A percentile compares a stretch with the other conserved stretches of the same genome.
Evolutionary conservation across 1,140 invertebrate species (phyloP).

Genomic region (Harlomillsia oculata): DNA sequence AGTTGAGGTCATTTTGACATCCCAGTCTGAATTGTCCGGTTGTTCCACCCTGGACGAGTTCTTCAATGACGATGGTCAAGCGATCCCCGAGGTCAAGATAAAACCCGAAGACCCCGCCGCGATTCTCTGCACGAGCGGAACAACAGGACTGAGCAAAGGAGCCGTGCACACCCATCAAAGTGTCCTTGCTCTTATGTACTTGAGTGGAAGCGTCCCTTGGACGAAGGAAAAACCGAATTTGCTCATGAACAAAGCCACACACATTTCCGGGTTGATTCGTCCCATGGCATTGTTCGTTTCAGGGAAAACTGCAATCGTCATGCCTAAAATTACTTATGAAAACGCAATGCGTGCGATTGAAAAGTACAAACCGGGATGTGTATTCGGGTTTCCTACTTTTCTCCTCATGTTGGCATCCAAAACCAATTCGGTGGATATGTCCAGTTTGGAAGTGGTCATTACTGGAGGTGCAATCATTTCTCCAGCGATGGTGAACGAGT

Average conservation of each 20-base stretch:
- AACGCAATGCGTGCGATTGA: conserved; percentile 11
- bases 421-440: background rate
- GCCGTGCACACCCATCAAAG: conserved; percentile 14
- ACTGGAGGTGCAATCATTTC: conserved; percentile 12
- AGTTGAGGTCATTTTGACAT: conserved; percentile 11
- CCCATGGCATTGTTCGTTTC: conserved; percentile 1
- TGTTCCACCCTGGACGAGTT: background rate
- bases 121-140: conserved; percentile 26
- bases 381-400: conserved; percentile 18
- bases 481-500: background rate
- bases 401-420: conserved; percentile 2
- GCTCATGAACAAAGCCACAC: conserved; percentile 10
- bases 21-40: conserved; percentile 1
- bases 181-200: background rate
- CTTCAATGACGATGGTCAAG: background rate
- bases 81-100: background rate
- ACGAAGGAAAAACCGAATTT: background rate
- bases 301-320: background rate
- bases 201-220: background rate
- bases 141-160: conserved; percentile 26
- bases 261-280: conserved; percentile 1
- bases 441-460: background rate
- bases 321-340: conserved; percentile 6
- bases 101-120: conserved; percentile 8
- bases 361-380: conserved; percentile 15